Evolutionary conservation across 2,113 vertebrate genomes (phyloP).

Genomic region (Lagopus muta): DNA sequence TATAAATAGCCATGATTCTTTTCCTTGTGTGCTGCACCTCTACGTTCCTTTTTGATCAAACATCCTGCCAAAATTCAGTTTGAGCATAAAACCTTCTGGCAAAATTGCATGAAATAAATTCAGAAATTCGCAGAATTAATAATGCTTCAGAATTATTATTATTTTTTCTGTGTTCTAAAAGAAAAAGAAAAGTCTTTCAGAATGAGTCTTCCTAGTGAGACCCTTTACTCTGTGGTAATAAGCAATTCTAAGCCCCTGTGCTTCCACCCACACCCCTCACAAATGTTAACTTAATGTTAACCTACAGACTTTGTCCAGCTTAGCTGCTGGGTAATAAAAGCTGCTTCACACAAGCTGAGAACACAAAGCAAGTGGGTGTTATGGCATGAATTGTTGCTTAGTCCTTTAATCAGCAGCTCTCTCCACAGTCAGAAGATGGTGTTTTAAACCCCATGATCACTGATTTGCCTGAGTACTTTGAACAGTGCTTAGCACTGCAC

Average conservation of each 20-base stretch:
- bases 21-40: not conserved
- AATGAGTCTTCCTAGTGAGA: not conserved
- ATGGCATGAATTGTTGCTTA: not conserved
- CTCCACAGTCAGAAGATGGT: not conserved
- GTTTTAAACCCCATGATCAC: not conserved
- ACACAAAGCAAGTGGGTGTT: constrained; percentile 1
- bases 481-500: fast-evolving
- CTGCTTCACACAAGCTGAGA: not conserved
- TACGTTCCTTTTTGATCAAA: not conserved
- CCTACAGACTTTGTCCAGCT: not conserved
- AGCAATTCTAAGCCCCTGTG: not conserved
- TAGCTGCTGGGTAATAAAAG: not conserved
- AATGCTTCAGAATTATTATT: not conserved
- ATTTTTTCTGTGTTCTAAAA: not conserved
- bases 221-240: not conserved
- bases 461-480: not conserved
- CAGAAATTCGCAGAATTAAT: not conserved
- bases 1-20: not conserved
- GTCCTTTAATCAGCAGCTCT: not conserved
- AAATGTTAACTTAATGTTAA: constrained; percentile 42
- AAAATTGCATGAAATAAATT: constrained; percentile 13
- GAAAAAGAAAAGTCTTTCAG: not conserved
- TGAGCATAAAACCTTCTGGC: not conserved
- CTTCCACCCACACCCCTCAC: not conserved
- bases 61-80: not conserved